These are phyloP conservation scores for Pogonomyrmex barbatus DNA, from an alignment of 1,140 invertebrate species.

Conservation along the genomic window DNA sequence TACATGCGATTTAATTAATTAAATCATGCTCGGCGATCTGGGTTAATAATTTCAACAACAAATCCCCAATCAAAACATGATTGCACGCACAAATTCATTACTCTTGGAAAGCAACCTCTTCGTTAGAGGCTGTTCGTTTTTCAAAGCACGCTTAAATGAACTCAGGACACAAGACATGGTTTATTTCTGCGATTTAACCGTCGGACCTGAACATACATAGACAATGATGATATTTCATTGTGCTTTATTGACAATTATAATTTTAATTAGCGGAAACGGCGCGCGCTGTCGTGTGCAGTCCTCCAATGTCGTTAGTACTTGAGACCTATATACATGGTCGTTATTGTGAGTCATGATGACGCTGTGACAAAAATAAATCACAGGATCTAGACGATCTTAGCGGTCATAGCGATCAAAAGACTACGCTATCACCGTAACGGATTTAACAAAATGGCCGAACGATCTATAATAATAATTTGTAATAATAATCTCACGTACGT, in stretches of 20 bases:
- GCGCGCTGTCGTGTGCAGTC: neutral
- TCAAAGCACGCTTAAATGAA: neutral
- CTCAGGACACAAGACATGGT: conserved; percentile 8
- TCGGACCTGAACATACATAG: neutral
- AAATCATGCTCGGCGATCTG: neutral
- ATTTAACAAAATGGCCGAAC: neutral
- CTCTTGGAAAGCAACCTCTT: neutral
- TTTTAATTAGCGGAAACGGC: conserved; percentile 47
- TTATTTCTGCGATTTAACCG: conserved; percentile 3
- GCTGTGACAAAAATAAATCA: conserved; percentile 43
- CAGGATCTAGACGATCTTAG: conserved; percentile 20
- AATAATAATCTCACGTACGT: conserved; percentile 5
- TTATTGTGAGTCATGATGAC: conserved; percentile 33
- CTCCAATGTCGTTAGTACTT: neutral
- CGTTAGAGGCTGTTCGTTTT: neutral
- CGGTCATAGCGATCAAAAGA: neutral
- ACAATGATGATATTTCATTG: conserved; percentile 7
- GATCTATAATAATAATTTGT: conserved; percentile 9
- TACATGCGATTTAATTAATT: neutral
- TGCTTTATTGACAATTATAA: conserved; percentile 52
- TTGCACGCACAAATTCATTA: neutral
- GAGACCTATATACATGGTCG: neutral
- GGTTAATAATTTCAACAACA: neutral
- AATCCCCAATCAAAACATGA: too few relatives aligned
- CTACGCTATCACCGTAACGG: neutral